A percentile compares a stretch with the other conserved stretches of the same genome.
These are phyloP conservation scores for Eupithecia vulgata DNA, from an alignment of 2,888 invertebrate species.

Conservation along the genomic window DNA sequence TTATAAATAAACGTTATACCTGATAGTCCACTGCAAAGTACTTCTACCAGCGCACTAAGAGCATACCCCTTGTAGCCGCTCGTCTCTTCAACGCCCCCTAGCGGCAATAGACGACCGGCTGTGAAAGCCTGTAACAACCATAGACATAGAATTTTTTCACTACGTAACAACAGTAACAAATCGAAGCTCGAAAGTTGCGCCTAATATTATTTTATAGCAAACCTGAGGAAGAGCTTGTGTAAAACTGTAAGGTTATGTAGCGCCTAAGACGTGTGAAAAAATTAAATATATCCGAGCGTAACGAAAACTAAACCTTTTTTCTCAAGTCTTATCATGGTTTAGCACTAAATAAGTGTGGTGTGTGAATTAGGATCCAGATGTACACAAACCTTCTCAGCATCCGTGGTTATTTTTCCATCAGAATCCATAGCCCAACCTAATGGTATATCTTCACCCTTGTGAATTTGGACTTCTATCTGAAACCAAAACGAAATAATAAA, in stretches of 20 bases:
- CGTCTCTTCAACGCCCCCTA: conserved; percentile 89
- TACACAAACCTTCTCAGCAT: conserved; percentile 78
- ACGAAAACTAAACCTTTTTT: not conserved
- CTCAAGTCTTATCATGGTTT: not conserved
- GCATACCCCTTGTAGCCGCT: conserved; percentile 96
- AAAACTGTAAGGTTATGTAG: not conserved
- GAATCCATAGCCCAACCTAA: conserved; percentile 92
- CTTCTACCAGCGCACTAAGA: conserved; percentile 92
- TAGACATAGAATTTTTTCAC: no score
- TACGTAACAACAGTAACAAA: not conserved
- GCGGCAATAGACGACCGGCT: conserved; percentile 85
- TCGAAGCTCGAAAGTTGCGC: not conserved
- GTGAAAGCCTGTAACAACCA: conserved; percentile 83
- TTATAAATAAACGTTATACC: conserved; percentile 67
- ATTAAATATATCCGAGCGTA: not conserved
- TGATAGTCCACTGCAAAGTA: conserved; percentile 91
- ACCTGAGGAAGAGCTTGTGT: not conserved
- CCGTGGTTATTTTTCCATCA: conserved; percentile 85
- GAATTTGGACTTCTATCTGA: conserved; percentile 91
- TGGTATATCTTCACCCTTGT: conserved; percentile 90
- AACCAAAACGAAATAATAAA: conserved; percentile 35
- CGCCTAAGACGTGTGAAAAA: not conserved
- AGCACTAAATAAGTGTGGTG: not conserved
- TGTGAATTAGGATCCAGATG: not conserved
- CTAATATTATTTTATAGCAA: not conserved